Evolutionary conservation across 2,797 vertebrate species (phyloP), one percentile per base, ranked within the genome.

Genomic region (Salarias fasciatus): DNA sequence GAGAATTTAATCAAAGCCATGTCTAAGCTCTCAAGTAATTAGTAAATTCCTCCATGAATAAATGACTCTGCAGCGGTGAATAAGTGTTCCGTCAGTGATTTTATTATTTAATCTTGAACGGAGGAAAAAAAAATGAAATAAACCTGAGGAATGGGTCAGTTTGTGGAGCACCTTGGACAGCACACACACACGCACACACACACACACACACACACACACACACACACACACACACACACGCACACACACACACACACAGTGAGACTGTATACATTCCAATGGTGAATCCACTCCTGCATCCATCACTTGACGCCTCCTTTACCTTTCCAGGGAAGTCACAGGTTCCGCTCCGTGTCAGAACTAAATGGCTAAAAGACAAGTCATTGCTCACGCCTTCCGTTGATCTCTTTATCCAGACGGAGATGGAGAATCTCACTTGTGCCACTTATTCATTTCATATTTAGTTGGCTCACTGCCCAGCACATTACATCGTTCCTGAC

Each of bases 381-480:
- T 68, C 63, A 52, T 45, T 72, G 52, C 66, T 61, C 45, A 56
- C 28, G 10, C 38, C 63, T 79, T 42, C 53, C 51, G 67, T 49
- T 30, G 31, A 46, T 66, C 49, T 63, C 51, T 79, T 77, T 69
- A 71, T 79, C 66, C 57, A 70, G 24, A 67, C 53, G 47, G 76
- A 66, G 29, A 67, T 56, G 46, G 76, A 66, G 50, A 63, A 75
- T 72, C 65, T 69, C 62, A 58, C 49, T 76, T 75, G 54, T 68
- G 48, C 67, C 48, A 77, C 58, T 70, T 75, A 60, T 78, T 83
- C 62, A 63, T 80, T 79, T 80, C 67, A 69, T 72, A 75, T 83
- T 64, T 69, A 53, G 37, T 35, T 69, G 67, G 72, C 62, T 69
- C 50, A 15, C 54, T 43, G 67, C 67, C 63, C 12, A 0, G 55